A percentile compares a stretch with the other conserved stretches of the same genome.
Conservation (phyloP, 2,888 invertebrate species). For the Limnephilus marmoratus region DNA sequence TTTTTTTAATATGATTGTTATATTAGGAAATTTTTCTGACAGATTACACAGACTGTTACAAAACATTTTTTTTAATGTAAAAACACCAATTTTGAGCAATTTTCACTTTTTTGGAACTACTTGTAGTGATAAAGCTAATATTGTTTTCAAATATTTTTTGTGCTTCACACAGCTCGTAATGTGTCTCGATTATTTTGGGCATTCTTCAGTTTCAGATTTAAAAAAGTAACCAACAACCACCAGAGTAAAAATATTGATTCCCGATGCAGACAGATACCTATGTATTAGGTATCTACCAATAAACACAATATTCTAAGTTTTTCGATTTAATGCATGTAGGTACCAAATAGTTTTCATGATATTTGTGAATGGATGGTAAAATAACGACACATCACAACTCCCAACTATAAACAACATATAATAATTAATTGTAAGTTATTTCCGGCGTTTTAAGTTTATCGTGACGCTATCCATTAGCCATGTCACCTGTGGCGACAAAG, state of each 20-base stretch:
- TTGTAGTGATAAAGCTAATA: not conserved
- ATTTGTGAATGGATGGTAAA: not conserved
- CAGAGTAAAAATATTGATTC: no score
- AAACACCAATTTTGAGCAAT: not conserved
- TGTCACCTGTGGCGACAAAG: not conserved
- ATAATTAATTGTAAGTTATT: not conserved
- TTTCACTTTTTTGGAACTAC: not conserved
- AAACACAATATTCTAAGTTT: not conserved
- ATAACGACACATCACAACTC: not conserved
- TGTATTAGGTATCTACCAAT: no score
- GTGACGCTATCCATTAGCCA: not conserved
- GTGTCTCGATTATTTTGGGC: not conserved
- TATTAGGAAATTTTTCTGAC: not conserved
- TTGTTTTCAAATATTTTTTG: not conserved
- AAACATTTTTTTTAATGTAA: not conserved
- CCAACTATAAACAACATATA: no score
- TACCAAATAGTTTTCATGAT: not conserved
- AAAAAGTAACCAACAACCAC: not conserved
- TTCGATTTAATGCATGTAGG: not conserved
- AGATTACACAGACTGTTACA: not conserved
- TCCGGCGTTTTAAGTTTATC: not conserved
- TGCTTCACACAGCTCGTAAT: not conserved
- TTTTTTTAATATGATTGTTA: not conserved
- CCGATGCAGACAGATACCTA: no score
- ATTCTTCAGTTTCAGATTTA: not conserved